Conservation (phyloP, 2,888 invertebrate species). For the Spilarctia lutea region DNA sequence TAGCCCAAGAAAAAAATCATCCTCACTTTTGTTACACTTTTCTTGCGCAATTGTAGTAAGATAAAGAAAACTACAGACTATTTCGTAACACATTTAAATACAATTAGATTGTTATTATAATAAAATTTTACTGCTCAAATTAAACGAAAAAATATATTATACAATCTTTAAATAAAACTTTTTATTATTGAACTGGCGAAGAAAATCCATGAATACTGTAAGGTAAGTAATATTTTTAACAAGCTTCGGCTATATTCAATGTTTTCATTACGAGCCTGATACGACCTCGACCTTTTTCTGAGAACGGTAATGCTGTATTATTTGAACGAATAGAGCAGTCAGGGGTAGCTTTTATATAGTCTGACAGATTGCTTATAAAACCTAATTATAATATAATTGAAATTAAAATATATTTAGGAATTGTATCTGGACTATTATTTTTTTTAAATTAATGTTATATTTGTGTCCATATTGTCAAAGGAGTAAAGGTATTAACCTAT, state of each 20-base stretch:
- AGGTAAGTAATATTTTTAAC: conserved; percentile 5
- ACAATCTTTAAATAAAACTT: background rate
- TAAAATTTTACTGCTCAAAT: background rate
- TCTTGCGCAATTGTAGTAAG: too few species aligned
- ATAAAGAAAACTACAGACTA: background rate
- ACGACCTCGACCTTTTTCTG: background rate
- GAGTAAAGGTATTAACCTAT: background rate
- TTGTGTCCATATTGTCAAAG: background rate
- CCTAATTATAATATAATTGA: background rate
- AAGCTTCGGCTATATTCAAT: background rate
- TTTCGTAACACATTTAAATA: background rate
- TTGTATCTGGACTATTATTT: background rate
- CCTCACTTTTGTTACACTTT: too few species aligned
- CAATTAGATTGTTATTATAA: background rate
- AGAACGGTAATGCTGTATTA: background rate
- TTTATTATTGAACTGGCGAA: background rate
- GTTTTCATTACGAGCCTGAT: conserved; percentile 2
- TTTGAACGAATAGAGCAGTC: background rate
- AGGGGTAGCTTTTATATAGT: background rate
- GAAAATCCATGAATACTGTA: background rate
- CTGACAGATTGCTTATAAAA: background rate
- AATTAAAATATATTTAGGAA: background rate
- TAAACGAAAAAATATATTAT: background rate
- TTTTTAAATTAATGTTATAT: background rate
- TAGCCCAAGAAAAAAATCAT: too few species aligned